Base-by-base conservation (phyloP, 2,113 vertebrate genomes). In the Melanostigma gelatinosum region DNA sequence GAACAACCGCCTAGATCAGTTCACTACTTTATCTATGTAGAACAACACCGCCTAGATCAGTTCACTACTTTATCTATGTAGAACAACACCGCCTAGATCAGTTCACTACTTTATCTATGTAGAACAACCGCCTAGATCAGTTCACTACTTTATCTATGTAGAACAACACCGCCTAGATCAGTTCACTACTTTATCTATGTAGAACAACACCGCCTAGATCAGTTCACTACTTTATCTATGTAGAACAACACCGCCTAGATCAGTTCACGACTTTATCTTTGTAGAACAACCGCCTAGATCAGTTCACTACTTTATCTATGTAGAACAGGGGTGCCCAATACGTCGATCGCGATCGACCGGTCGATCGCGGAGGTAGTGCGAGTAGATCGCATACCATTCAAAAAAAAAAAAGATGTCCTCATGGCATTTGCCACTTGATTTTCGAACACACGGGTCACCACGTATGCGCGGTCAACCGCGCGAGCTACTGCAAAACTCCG, bases 41-140 rank as follows among this genome's bases (percentile, higher is more conserved):
- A 57, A 57, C 55, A 27, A 15, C 52, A 54, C 1, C n/a, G 54
- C 4, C 55, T 58, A 29, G 24, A 58, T 3, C 1, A 4, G n/a
- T 16, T 60, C 57, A 32, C 12, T 13, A 6, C 5, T 24, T 15
- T 29, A 94, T 96, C 55, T 98, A 97, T 96, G 97, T 98, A 95
- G 3, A 27, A 3, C 40, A 8, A 10, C 12, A 62, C 18, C 52
- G 12, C n/a, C 52, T 55, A 55, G 52, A 52, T 4, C 22, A 55
- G 52, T 52, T 52, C 20, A 9, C 3, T 6, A 11, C 48, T 22
- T 20, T 12, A 24, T 4, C 22, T 1, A 8, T 11, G 11, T 57
- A 57, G 55, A 57, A 57, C 55, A 27, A 15, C 1, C n/a, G 54
- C 4, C 55, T 58, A 29, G 24, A 58, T 3, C 1, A 4, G n/a